A percentile compares a stretch with the other conserved stretches of the same genome.
Conservation (phyloP, 1,140 invertebrate species). For the Cherax quadricarinatus region DNA sequence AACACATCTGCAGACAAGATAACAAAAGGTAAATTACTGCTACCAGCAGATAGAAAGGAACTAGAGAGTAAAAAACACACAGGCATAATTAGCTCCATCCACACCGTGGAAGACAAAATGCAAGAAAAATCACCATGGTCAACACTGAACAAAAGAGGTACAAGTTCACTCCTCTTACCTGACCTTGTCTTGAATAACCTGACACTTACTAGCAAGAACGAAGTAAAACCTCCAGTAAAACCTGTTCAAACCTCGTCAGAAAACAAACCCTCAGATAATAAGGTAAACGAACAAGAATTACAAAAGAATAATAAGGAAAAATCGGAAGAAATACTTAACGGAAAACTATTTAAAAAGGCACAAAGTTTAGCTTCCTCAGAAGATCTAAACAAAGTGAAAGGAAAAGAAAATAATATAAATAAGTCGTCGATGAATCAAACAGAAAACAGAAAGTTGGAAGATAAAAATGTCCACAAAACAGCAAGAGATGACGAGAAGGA, state of each 20-base stretch:
- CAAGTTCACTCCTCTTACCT: conserved; percentile 3
- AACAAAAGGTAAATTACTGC: not conserved
- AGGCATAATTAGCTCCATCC: too few species aligned
- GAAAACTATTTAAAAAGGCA: not conserved
- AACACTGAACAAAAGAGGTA: not conserved
- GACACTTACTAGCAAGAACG: too few species aligned
- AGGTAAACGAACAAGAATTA: not conserved
- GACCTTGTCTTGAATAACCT: not conserved
- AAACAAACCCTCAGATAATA: not conserved
- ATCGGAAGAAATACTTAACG: not conserved
- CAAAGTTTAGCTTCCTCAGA: conserved; percentile 10
- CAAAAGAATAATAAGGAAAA: not conserved
- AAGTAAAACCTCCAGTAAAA: too few species aligned
- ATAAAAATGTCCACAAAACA: not conserved
- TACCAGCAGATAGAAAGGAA: too few species aligned
- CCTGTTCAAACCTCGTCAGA: not conserved
- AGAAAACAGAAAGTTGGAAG: conserved; percentile 19
- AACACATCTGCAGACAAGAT: not conserved
- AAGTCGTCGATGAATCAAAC: not conserved
- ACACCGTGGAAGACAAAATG: too few species aligned
- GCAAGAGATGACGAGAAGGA: not conserved
- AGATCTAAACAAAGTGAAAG: not conserved
- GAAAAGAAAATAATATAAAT: not conserved
- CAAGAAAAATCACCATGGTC: too few species aligned
- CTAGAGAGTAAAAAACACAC: not conserved